Percentiles rank a stretch among this genome's conserved stretches.
phyloP scores from a whole-genome alignment of 2,113 vertebrate genomes.

The Cairina moschata region DNA sequence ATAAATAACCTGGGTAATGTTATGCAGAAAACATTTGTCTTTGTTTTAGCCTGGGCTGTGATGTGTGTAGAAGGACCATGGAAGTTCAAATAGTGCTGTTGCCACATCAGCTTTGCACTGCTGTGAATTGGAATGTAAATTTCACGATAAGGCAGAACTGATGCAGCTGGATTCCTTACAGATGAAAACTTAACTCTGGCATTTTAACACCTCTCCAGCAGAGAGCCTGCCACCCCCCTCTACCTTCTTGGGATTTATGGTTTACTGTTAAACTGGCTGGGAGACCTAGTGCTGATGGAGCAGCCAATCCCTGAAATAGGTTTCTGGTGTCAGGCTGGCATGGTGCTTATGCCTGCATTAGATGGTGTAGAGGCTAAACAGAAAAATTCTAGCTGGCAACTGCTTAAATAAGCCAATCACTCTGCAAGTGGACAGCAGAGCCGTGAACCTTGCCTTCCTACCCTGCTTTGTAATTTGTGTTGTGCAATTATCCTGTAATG shows the following conservation, averaged over 20 bases:
- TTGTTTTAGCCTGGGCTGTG: background rate
- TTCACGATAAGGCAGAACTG: background rate
- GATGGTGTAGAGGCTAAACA: background rate
- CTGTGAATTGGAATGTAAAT: fast-evolving
- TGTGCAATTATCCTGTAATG: background rate
- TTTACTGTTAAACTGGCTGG: background rate
- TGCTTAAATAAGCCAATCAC: background rate
- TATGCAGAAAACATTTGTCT: background rate
- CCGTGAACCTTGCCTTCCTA: background rate
- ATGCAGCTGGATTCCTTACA: background rate
- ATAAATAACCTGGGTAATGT: background rate
- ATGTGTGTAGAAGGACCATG: fast-evolving
- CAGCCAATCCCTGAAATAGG: background rate
- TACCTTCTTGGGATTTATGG: background rate
- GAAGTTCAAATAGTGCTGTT: background rate
- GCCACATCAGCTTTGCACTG: too few species aligned
- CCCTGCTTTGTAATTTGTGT: background rate
- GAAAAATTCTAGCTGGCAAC: background rate
- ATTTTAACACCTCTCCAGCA: background rate
- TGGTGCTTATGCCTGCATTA: background rate
- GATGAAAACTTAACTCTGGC: background rate
- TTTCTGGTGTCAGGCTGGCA: background rate
- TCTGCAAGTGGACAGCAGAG: background rate
- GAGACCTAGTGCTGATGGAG: background rate
- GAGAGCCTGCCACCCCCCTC: background rate